Percentiles rank a stretch among this genome's conserved stretches.
Evolutionary conservation across 2,888 invertebrate genomes (phyloP).

Genomic region (Cephus spinipes): DNA sequence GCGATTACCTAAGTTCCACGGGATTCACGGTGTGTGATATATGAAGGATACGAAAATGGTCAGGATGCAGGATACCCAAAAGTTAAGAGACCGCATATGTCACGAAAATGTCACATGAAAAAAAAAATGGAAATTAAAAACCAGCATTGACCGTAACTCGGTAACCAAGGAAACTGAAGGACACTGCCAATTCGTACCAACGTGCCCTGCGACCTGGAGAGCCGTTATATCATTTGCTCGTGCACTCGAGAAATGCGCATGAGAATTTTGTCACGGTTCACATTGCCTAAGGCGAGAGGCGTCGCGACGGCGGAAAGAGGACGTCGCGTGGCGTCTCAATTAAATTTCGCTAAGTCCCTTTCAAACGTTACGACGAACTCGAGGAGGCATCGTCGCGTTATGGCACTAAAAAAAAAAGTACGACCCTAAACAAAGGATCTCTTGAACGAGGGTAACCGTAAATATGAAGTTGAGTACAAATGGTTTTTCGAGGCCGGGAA

Average conservation of each 20-base stretch:
- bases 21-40: not conserved
- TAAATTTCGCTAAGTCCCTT: not conserved
- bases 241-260: conserved; percentile 40
- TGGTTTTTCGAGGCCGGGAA: not conserved
- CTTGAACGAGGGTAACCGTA: no score
- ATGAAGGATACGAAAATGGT: not conserved
- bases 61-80: not conserved
- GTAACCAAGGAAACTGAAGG: not conserved
- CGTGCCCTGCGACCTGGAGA: not conserved
- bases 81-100: not conserved
- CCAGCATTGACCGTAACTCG: not conserved
- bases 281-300: not conserved
- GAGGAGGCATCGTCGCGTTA: not conserved
- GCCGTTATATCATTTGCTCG: not conserved
- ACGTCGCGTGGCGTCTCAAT: not conserved
- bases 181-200: not conserved
- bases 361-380: not conserved
- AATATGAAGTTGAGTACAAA: not conserved
- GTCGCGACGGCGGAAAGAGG: not conserved
- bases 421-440: not conserved
- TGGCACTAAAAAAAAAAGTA: not conserved
- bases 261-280: conserved; percentile 25
- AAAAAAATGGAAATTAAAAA: not conserved
- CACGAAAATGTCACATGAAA: not conserved
- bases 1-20: not conserved